Percentiles rank a stretch among this genome's conserved stretches.
Evolutionary conservation across 1,140 invertebrate species (phyloP).

Genomic region (Epicauta chinensis): DNA sequence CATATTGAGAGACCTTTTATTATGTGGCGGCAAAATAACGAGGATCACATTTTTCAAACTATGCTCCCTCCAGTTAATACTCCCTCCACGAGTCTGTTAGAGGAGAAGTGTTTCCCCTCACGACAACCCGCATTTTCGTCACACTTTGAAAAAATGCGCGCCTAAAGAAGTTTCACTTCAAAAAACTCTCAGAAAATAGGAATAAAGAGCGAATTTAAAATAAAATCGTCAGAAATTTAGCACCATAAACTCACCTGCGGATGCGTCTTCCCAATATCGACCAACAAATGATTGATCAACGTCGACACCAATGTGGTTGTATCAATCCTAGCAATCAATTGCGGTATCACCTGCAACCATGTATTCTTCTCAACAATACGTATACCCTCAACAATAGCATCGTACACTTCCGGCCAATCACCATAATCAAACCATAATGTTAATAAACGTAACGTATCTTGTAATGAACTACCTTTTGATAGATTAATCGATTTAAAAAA

Average conservation of each 20-base stretch:
- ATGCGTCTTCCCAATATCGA: slow-evolving; percentile 89
- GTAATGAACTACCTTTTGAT: slow-evolving; percentile 88
- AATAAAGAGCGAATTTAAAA: no score
- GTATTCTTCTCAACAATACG: slow-evolving; percentile 93
- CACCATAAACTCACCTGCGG: slow-evolving; percentile 50
- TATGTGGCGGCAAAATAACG: no score
- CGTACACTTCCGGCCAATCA: slow-evolving; percentile 87
- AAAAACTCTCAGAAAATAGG: no score
- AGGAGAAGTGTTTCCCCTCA: no score
- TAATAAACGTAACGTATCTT: slow-evolving; percentile 90
- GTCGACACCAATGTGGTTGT: slow-evolving; percentile 81
- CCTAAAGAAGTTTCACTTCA: no score
- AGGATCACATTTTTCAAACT: no score
- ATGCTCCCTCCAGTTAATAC: no score
- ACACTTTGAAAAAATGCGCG: no score
- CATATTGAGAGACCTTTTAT: no score
- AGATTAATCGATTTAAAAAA: slow-evolving; percentile 86
- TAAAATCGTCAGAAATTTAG: no score
- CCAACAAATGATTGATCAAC: slow-evolving; percentile 87
- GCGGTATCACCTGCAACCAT: slow-evolving; percentile 99
- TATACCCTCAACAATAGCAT: slow-evolving; percentile 88
- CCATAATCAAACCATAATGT: slow-evolving; percentile 96
- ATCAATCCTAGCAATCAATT: slow-evolving; percentile 96
- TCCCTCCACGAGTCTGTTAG: no score
- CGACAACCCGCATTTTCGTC: no score